Evolutionary conservation across 92 coral and sea anemone species (phyloP).

Genomic region (Porites divaricata): DNA sequence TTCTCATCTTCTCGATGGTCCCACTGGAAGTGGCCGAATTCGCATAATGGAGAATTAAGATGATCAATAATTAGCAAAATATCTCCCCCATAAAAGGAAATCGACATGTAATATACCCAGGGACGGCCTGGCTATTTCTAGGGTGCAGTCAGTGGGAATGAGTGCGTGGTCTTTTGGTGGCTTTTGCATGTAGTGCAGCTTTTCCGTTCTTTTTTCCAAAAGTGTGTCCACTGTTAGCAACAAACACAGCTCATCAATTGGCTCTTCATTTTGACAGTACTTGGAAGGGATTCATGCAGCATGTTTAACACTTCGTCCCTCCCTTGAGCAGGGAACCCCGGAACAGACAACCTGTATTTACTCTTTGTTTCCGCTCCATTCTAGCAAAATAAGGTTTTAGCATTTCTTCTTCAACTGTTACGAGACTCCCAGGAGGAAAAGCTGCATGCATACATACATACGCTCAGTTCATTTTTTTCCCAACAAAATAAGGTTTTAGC

Average conservation of each 20-base stretch:
- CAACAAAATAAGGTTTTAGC: conserved; percentile 7
- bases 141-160: background rate
- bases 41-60: conserved; percentile 33
- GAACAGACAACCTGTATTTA: conserved; percentile 15
- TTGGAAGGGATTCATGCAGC: conserved; percentile 34
- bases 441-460: too few species aligned
- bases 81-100: conserved; percentile 53
- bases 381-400: too few species aligned
- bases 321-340: conserved; percentile 9
- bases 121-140: conserved; percentile 17
- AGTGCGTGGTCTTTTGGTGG: conserved; percentile 31
- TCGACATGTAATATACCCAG: conserved; percentile 21
- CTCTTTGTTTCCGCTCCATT: conserved; percentile 3
- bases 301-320: conserved; percentile 19
- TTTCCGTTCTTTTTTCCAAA: conserved; percentile 4
- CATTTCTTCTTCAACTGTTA: too few species aligned
- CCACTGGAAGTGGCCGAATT: conserved; percentile 32
- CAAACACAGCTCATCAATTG: conserved; percentile 24
- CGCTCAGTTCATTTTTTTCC: too few species aligned
- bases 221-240: conserved; percentile 41
- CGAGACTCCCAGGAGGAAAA: too few species aligned
- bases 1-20: conserved; percentile 25
- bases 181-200: conserved; percentile 28
- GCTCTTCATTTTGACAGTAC: conserved; percentile 38
- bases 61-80: conserved; percentile 51